Evolutionary conservation across 1,140 invertebrate genomes (phyloP).

Genomic region (Drosophila jambulina): DNA sequence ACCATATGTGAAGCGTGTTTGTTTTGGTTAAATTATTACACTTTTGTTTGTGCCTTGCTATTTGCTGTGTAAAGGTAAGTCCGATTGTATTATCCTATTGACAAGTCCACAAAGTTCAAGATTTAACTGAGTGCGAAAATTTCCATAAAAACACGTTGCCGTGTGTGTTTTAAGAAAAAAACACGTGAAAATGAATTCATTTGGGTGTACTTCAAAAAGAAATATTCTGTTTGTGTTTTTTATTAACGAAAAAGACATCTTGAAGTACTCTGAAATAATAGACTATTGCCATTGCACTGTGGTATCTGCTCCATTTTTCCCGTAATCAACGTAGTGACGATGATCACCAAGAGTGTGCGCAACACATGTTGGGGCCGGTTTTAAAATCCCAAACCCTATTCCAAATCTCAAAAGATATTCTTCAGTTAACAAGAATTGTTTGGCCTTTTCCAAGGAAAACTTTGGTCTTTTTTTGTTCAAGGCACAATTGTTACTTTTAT

Average conservation of each 20-base stretch:
- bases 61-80: not conserved
- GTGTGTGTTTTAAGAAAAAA: not conserved
- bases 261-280: not conserved
- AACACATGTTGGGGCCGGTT: not conserved
- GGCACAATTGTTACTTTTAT: not conserved
- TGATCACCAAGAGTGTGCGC: not conserved
- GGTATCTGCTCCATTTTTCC: not conserved
- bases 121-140: not conserved
- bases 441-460: not conserved
- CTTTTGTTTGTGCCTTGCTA: constrained; percentile 4
- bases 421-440: no score
- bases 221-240: not conserved
- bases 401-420: not conserved
- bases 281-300: not conserved
- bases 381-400: not conserved
- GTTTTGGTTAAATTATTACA: constrained; percentile 13
- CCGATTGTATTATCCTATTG: constrained; percentile 3
- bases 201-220: not conserved
- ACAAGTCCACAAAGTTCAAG: constrained; percentile 12
- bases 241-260: not conserved
- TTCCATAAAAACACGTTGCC: not conserved
- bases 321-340: not conserved
- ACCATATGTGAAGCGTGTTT: constrained; percentile 17
- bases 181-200: not conserved
- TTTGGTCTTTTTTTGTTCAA: no score